Conservation (phyloP, 2,113 vertebrate genomes). For the Ailurus styani region DNA sequence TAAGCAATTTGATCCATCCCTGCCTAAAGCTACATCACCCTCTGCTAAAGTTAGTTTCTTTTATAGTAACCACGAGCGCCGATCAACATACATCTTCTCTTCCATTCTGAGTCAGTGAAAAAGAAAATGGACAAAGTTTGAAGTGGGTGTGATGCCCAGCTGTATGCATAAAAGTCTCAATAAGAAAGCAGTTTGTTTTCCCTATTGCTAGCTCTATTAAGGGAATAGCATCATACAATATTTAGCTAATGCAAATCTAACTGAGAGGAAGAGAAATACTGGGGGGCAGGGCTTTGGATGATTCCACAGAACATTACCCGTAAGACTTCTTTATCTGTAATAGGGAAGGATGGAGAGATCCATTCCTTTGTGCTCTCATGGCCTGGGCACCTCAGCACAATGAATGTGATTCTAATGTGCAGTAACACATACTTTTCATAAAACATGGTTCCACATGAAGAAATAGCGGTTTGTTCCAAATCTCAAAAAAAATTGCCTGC, state of each 20-base stretch:
- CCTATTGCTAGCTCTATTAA: background rate
- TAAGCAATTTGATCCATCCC: background rate
- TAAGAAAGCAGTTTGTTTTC: background rate
- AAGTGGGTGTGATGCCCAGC: background rate
- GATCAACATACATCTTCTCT: background rate
- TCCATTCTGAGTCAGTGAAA: background rate
- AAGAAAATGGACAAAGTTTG: background rate
- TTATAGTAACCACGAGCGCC: background rate
- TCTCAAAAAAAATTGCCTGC: background rate
- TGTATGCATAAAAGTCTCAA: background rate
- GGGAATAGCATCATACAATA: background rate
- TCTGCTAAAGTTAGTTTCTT: background rate
- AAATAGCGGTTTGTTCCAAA: background rate
- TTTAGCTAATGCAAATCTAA: background rate
- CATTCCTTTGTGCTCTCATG: background rate
- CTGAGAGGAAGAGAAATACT: background rate
- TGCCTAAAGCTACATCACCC: background rate
- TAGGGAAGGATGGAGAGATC: background rate
- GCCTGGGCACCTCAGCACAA: background rate
- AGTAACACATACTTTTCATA: background rate
- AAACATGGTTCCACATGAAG: background rate
- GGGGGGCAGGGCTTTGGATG: background rate
- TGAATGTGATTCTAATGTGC: background rate
- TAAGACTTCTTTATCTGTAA: background rate
- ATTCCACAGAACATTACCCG: background rate